A percentile compares a stretch with the other conserved stretches of the same genome.
Conservation (phyloP, 2,113 vertebrate species). For the Leucoraja erinaceus region DNA sequence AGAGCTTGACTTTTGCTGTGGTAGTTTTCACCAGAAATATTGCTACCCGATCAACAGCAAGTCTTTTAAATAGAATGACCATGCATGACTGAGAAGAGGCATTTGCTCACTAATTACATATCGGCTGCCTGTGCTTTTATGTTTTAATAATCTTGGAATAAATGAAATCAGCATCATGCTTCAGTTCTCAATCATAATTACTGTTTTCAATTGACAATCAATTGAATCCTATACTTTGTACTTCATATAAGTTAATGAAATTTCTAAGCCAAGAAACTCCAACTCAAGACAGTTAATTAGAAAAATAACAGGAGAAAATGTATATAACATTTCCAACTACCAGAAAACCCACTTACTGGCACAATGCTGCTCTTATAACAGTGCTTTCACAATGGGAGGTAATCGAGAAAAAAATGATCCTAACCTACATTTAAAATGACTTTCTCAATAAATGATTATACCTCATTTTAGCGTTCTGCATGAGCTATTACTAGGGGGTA, state of each 20-base stretch:
- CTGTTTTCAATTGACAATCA: not conserved
- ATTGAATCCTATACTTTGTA: not conserved
- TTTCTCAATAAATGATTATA: not conserved
- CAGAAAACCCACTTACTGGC: not conserved
- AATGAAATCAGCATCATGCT: not conserved
- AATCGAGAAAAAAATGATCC: not conserved
- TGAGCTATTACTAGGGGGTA: not conserved
- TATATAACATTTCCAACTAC: not conserved
- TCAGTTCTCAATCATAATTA: not conserved
- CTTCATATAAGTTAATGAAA: not conserved
- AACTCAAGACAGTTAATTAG: not conserved
- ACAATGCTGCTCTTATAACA: not conserved
- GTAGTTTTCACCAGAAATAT: not conserved
- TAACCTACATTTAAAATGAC: not conserved
- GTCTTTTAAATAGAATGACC: not conserved
- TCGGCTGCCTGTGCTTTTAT: not conserved
- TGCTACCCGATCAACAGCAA: too few relatives aligned
- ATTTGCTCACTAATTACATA: conserved; percentile 7
- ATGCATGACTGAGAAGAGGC: not conserved
- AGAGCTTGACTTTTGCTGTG: not conserved
- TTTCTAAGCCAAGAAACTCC: not conserved
- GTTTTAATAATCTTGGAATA: not conserved
- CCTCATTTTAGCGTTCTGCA: not conserved
- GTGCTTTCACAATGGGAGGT: not conserved
- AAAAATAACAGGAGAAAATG: not conserved